Evolutionary conservation across 2,797 vertebrate genomes (phyloP).

Genomic region (Lemur catta): DNA sequence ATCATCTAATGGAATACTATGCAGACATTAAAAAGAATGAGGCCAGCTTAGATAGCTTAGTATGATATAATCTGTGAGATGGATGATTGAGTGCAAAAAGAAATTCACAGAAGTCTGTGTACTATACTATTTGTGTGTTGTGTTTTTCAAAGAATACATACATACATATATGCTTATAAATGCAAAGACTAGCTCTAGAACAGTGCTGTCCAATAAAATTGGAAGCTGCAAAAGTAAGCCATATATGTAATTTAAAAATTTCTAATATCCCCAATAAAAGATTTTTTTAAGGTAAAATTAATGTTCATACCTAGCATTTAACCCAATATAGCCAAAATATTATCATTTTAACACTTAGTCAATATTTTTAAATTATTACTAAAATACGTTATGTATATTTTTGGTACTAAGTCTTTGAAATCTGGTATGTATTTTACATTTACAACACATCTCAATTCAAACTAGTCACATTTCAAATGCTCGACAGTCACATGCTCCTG

Average conservation of each 20-base stretch:
- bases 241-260: neutral
- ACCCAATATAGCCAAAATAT: neutral
- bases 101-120: neutral
- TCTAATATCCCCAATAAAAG: neutral
- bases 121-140: neutral
- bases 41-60: neutral
- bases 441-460: neutral
- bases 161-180: neutral
- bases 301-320: neutral
- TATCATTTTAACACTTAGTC: neutral
- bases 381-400: neutral
- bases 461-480: neutral
- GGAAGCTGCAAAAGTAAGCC: neutral
- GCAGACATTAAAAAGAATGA: neutral
- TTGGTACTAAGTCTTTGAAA: neutral
- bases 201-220: neutral
- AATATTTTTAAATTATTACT: neutral
- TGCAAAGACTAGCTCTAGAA: neutral
- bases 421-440: neutral
- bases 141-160: neutral
- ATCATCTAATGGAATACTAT: neutral
- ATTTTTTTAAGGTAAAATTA: neutral
- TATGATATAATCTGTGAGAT: neutral
- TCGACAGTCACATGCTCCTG: neutral
- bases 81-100: neutral